phyloP scores from a whole-genome alignment of 2,888 invertebrate genomes.

The Acleris emargana region DNA sequence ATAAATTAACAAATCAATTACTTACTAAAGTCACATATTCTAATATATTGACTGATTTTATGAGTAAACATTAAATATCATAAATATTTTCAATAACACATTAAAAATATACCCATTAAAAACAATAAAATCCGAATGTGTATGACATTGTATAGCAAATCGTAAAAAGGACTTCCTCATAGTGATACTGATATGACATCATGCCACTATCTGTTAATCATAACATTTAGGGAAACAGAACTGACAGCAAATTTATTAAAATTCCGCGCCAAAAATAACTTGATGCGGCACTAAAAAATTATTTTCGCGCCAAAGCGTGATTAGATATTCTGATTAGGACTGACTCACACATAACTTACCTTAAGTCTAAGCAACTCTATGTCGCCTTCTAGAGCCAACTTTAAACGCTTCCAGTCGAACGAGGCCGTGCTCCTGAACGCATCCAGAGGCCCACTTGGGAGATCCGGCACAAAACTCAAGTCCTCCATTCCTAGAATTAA shows the following conservation, averaged over 20 bases:
- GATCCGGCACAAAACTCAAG: slow-evolving; percentile 86
- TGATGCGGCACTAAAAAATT: slow-evolving; percentile 9
- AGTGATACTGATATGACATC: slow-evolving; percentile 20
- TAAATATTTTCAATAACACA: no score
- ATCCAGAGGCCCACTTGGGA: slow-evolving; percentile 90
- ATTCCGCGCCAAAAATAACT: slow-evolving; percentile 31
- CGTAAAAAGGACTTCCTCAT: slow-evolving; percentile 15
- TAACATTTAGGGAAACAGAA: slow-evolving; percentile 5
- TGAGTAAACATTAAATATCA: no score
- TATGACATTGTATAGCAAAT: neutral
- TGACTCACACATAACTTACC: slow-evolving; percentile 77
- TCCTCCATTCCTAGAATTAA: slow-evolving; percentile 68
- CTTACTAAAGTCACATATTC: no score
- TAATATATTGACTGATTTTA: no score
- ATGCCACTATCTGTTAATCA: slow-evolving; percentile 21
- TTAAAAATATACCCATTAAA: no score
- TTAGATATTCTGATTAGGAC: slow-evolving; percentile 11
- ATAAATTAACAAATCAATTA: no score
- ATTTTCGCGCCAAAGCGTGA: slow-evolving; percentile 1
- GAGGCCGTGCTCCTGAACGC: slow-evolving; percentile 90
- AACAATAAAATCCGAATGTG: no score
- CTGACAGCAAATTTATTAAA: slow-evolving; percentile 16
- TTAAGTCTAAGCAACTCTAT: slow-evolving; percentile 88
- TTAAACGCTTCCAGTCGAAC: slow-evolving; percentile 94
- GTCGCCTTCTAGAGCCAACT: slow-evolving; percentile 90